A percentile compares a stretch with the other conserved stretches of the same genome.
Conservation (phyloP, 2,113 vertebrate genomes). For the Indicator maculatus region DNA sequence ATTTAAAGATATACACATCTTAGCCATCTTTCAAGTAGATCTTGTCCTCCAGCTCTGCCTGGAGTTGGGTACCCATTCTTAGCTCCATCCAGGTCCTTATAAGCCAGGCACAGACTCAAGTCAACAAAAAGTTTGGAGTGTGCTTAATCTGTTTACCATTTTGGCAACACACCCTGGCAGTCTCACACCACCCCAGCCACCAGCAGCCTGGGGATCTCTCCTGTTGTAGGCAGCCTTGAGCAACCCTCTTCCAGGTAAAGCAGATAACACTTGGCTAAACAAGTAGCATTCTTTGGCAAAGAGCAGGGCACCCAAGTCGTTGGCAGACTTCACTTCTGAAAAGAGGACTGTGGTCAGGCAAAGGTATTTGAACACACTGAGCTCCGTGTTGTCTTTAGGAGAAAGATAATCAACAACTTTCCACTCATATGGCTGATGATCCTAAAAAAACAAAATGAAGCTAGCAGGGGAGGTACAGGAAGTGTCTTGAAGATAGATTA, state of each 20-base stretch:
- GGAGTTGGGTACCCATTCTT: not conserved
- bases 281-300: slow-evolving; percentile 9
- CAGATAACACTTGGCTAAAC: slow-evolving; percentile 1
- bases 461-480: not conserved
- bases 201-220: not conserved
- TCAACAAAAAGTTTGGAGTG: not conserved
- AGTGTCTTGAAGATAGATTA: not conserved
- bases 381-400: not conserved
- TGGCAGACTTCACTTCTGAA: slow-evolving; percentile 10
- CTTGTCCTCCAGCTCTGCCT: not conserved
- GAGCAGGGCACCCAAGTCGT: not conserved
- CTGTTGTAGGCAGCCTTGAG: accelerated
- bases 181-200: not conserved
- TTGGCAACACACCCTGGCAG: not conserved
- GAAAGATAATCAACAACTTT: not conserved
- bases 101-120: accelerated
- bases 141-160: not conserved
- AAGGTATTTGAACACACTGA: slow-evolving; percentile 13
- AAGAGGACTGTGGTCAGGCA: not conserved
- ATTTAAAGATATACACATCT: not conserved
- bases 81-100: not conserved
- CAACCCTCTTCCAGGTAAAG: slow-evolving; percentile 28
- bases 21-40: not conserved
- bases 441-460: not conserved
- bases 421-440: not conserved